phyloP scores from a whole-genome alignment of 1,140 invertebrate genomes.

The Caenorhabditis latens region DNA sequence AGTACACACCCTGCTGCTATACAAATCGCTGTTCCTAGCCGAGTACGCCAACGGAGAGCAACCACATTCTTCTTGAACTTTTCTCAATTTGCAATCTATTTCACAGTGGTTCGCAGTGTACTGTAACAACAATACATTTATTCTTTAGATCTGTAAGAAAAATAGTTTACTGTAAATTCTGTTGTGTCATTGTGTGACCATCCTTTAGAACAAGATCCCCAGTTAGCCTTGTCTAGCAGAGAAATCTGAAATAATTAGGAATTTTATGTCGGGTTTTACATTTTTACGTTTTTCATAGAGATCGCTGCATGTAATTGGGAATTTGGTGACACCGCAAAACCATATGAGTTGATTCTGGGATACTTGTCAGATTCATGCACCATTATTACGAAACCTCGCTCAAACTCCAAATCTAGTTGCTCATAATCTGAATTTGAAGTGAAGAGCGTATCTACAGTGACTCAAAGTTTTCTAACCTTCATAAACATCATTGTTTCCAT shows the following conservation, averaged over 20 bases:
- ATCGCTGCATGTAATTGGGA: slow-evolving; percentile 19
- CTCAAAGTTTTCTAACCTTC: not conserved
- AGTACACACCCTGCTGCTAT: slow-evolving; percentile 8
- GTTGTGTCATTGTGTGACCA: slow-evolving; percentile 48
- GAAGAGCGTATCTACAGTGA: not conserved
- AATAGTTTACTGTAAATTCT: slow-evolving; percentile 13
- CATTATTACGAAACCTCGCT: slow-evolving; percentile 1
- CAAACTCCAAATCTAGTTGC: not conserved
- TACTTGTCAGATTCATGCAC: not conserved
- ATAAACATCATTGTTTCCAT: slow-evolving; percentile 21
- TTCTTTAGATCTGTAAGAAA: too few species aligned
- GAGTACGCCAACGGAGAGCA: slow-evolving; percentile 54
- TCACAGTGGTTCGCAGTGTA: slow-evolving; percentile 62
- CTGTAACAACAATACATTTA: too few species aligned
- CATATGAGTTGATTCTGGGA: slow-evolving; percentile 27
- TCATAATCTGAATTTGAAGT: not conserved
- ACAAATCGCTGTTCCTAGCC: not conserved
- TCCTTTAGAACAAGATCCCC: slow-evolving; percentile 57
- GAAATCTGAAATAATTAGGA: slow-evolving; percentile 26
- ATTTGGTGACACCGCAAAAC: slow-evolving; percentile 4
- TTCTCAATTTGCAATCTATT: slow-evolving; percentile 42
- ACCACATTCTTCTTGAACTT: slow-evolving; percentile 34
- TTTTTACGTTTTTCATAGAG: not conserved
- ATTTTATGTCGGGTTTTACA: not conserved
- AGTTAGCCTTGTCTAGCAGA: slow-evolving; percentile 53